These are phyloP conservation scores for Tinamus guttatus DNA, from an alignment of 2,113 vertebrate species.

Conservation along the genomic window DNA sequence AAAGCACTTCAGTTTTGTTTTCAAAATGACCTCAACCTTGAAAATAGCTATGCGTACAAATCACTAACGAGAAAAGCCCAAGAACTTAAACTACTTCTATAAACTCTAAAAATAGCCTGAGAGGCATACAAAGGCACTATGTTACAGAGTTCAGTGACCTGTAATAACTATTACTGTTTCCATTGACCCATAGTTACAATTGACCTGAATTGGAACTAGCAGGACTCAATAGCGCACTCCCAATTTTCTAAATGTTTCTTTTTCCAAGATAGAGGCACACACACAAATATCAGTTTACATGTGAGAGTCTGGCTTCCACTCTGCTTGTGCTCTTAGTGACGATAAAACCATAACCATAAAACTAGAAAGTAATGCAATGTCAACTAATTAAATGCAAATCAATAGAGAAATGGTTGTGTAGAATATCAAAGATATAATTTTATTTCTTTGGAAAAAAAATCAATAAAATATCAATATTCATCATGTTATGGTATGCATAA, in stretches of 20 bases:
- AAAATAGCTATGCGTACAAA: not conserved
- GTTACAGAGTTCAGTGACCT: conserved; percentile 3
- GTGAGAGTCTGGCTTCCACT: not conserved
- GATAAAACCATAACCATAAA: conserved; percentile 1
- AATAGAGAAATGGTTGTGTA: not conserved
- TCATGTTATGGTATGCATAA: not conserved
- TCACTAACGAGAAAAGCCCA: not conserved
- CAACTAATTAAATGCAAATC: conserved; percentile 19
- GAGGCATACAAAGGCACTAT: not conserved
- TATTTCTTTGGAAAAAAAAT: not conserved
- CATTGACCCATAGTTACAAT: conserved; percentile 10
- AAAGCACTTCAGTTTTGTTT: not conserved
- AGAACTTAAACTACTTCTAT: not conserved
- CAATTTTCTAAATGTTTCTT: not conserved
- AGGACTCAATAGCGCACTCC: not conserved
- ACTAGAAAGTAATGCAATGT: not conserved
- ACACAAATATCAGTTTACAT: not conserved
- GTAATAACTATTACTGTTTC: conserved; percentile 32
- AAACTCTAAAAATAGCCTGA: conserved; percentile 10
- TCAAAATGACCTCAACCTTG: not conserved
- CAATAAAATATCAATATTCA: not conserved
- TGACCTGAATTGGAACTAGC: not conserved
- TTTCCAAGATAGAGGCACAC: not conserved
- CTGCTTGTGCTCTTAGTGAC: not conserved
- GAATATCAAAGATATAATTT: not conserved